phyloP scores from a whole-genome alignment of 2,888 invertebrate genomes.

The Phlogophora meticulosa region DNA sequence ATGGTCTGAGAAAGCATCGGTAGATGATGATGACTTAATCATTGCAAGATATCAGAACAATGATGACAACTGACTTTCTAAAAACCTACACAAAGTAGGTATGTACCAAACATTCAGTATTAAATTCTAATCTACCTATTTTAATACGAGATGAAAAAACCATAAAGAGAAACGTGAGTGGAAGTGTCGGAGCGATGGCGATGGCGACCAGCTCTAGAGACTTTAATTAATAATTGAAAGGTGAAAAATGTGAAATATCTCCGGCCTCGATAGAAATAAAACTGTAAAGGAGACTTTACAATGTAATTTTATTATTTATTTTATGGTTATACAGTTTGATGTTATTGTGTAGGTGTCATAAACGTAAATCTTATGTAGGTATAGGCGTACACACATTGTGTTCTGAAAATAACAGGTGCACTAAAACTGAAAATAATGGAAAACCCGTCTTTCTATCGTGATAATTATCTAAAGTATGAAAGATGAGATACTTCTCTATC shows the following conservation, averaged over 20 bases:
- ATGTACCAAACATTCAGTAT: conserved; percentile 21
- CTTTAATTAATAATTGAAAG: conserved; percentile 68
- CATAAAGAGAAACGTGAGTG: conserved; percentile 10
- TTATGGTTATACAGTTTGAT: conserved; percentile 22
- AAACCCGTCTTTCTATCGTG: too few relatives aligned
- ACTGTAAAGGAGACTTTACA: conserved; percentile 40
- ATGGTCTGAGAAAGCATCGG: too few relatives aligned
- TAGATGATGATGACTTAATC: too few relatives aligned
- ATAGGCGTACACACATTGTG: neutral
- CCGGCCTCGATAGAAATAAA: conserved; percentile 35
- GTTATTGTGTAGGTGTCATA: conserved; percentile 18
- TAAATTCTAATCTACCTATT: conserved; percentile 21
- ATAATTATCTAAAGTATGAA: too few relatives aligned
- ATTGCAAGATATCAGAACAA: too few relatives aligned
- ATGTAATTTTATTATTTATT: conserved; percentile 31
- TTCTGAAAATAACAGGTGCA: neutral
- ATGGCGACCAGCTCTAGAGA: conserved; percentile 22
- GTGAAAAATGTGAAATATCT: conserved; percentile 63
- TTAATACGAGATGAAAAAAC: conserved; percentile 33
- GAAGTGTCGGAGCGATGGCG: conserved; percentile 23
- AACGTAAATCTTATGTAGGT: conserved; percentile 16
- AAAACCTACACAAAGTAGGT: neutral
- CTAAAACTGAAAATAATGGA: neutral
- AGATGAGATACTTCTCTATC: too few relatives aligned
- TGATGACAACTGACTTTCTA: too few relatives aligned